Evolutionary conservation across 53 echinoderm and acorn worm genomes (phyloP).

Genomic region (Crossaster papposus): DNA sequence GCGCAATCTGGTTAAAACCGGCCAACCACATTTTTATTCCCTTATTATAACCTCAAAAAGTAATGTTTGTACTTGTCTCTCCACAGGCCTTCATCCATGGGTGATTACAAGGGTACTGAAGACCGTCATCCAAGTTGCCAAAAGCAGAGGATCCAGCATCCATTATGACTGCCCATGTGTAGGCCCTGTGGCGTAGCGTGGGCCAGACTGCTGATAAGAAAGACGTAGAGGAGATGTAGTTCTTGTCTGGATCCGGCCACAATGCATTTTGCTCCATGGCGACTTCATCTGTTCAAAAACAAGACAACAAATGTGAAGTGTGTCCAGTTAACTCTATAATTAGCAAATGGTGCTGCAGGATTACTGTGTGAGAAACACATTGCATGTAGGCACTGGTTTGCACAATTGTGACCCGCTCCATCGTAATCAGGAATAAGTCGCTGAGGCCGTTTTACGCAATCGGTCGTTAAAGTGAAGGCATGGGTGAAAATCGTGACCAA

Average conservation of each 20-base stretch:
- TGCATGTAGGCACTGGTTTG: too few species aligned
- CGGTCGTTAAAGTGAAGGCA: too few species aligned
- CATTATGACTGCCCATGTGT: conserved; percentile 54
- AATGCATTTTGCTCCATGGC: conserved; percentile 32
- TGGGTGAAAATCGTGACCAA: too few species aligned
- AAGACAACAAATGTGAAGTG: too few species aligned
- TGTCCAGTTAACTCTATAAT: not conserved
- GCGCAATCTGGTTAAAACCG: too few species aligned
- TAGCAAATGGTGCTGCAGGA: not conserved
- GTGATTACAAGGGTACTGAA: conserved; percentile 45
- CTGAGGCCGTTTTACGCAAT: too few species aligned
- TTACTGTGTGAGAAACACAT: not conserved
- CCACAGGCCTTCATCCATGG: conserved; percentile 41
- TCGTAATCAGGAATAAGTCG: too few species aligned
- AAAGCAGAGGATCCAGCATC: not conserved
- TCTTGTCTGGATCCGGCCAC: conserved; percentile 45
- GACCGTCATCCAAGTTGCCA: conserved; percentile 21
- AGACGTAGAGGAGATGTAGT: conserved; percentile 36
- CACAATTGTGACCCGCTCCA: too few species aligned
- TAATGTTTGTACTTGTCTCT: not conserved
- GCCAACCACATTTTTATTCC: too few species aligned
- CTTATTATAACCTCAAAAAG: too few species aligned
- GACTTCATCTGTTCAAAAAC: conserved; percentile 22
- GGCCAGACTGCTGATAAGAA: conserved; percentile 65
- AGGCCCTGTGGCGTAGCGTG: conserved; percentile 47